Conservation (phyloP, 2,888 invertebrate genomes). For the Odontocolon sp. region DNA sequence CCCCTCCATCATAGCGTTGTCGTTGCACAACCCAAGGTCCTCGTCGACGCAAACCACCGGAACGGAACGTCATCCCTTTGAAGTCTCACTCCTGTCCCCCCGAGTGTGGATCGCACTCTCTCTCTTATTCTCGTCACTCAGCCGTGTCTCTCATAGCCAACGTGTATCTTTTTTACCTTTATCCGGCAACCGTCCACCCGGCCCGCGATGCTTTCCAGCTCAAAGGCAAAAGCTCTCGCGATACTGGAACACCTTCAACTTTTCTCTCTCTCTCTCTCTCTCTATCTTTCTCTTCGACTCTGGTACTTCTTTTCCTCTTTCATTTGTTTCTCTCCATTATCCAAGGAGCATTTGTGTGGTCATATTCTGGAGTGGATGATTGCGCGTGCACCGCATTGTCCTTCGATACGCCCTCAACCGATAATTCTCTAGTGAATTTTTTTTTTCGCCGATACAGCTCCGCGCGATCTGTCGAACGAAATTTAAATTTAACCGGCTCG, state of each 20-base stretch:
- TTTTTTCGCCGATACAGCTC: too few species aligned
- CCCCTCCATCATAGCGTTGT: conserved; percentile 11
- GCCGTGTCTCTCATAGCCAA: conserved; percentile 18
- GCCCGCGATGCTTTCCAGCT: conserved; percentile 23
- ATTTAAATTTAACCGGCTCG: too few species aligned
- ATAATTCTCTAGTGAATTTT: too few species aligned
- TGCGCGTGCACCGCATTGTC: background rate
- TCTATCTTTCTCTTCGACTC: background rate
- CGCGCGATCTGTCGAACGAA: too few species aligned
- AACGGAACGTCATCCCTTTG: conserved; percentile 54
- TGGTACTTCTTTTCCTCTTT: background rate
- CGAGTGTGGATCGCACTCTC: conserved; percentile 32
- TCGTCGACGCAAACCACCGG: conserved; percentile 18
- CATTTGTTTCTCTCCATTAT: background rate
- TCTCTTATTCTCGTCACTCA: conserved; percentile 9
- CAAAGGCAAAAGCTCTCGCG: conserved; percentile 24
- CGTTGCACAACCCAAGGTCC: conserved; percentile 29
- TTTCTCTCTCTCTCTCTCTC: conserved; percentile 13
- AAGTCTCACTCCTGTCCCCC: conserved; percentile 45
- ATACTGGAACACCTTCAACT: conserved; percentile 31
- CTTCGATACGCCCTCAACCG: too few species aligned
- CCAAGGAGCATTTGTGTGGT: background rate
- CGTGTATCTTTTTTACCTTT: conserved; percentile 23
- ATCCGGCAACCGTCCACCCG: conserved; percentile 7
- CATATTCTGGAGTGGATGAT: background rate